Evolutionary conservation across 2,113 vertebrate genomes (phyloP).

Genomic region (Narcine bancroftii): DNA sequence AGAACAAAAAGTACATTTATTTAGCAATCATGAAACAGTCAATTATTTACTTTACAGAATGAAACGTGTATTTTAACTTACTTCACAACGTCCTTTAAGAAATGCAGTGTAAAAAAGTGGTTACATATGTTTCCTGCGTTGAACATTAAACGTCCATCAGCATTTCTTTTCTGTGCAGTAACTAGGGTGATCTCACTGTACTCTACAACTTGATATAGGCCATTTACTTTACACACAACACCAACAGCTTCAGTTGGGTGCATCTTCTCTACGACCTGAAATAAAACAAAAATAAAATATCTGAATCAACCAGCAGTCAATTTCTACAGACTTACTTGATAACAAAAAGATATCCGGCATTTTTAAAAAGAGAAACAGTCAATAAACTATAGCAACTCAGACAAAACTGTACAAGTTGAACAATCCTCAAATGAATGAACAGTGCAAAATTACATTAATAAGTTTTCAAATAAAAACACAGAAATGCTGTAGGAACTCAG

Average conservation of each 20-base stretch:
- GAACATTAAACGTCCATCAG: conserved; percentile 80
- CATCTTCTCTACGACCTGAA: conserved; percentile 91
- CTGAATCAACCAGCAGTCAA: neutral
- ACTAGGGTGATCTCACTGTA: conserved; percentile 91
- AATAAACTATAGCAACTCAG: neutral
- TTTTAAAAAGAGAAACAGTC: neutral
- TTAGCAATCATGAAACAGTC: neutral
- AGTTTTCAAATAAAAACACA: too few relatives aligned
- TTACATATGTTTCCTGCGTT: conserved; percentile 87
- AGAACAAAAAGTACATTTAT: neutral
- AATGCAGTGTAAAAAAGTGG: conserved; percentile 83
- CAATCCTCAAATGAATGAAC: neutral
- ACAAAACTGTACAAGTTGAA: neutral
- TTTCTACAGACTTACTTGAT: neutral
- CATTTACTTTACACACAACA: conserved; percentile 85
- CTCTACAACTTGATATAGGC: conserved; percentile 86
- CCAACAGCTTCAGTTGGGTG: conserved; percentile 91
- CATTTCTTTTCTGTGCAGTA: conserved; percentile 73
- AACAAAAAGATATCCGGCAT: neutral
- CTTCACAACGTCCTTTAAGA: conserved; percentile 80
- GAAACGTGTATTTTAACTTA: conserved; percentile 53
- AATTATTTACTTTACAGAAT: conserved; percentile 33
- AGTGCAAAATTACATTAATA: too few relatives aligned
- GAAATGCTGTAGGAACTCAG: too few relatives aligned
- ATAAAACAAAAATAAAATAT: conserved; percentile 4